Base-by-base conservation (phyloP, 2,797 vertebrate genomes). In the Heliangelus exortis region DNA sequence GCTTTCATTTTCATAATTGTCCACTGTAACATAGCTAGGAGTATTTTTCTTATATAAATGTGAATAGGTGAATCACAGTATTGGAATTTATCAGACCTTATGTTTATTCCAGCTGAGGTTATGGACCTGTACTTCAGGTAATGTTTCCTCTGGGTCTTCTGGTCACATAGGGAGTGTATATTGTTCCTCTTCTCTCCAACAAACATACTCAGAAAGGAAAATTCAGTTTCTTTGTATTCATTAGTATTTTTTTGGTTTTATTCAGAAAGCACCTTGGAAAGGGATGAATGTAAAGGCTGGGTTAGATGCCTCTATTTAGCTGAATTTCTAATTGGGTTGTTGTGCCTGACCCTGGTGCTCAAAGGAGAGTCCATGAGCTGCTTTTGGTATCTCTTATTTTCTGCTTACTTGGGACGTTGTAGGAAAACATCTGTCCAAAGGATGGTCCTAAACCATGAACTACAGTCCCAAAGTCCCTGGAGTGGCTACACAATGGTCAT, bases 31-130 rank as follows among this genome's bases (percentile, higher is more conserved):
- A 20, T 45, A 67, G 20, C 4, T 3, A n/a, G 57, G 23, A 79
- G 9, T 10, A 1, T 2, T 58, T 33, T 77, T 41, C 0, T 3
- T 22, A 34, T 23, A 2, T 9, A 53, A 55, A 43, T 25, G 1
- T 15, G 23, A 61, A 17, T 0, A 1, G 41, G 22, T 10, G 43
- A 76, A 55, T 74, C 29, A n/a, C 17, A 21, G 22, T 25, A 36
- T n/a, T 18, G 15, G 5, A 7, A 14, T 71, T 50, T 83, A 29
- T 31, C 55, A 83, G 48, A 29, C 21, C 25, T n/a, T 57, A 50
- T 36, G 45, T 67, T 68, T 84, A 21, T 83, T 63, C 10, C 4
- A 16, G 19, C 4, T 79, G n/a, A 76, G 5, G 6, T 63, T 89
- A 21, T 33, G 16, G 48, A 41, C 9, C 39, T 67, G 45, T 19